phyloP scores from a whole-genome alignment of 1,140 invertebrate species.

The Neelides sp. region DNA sequence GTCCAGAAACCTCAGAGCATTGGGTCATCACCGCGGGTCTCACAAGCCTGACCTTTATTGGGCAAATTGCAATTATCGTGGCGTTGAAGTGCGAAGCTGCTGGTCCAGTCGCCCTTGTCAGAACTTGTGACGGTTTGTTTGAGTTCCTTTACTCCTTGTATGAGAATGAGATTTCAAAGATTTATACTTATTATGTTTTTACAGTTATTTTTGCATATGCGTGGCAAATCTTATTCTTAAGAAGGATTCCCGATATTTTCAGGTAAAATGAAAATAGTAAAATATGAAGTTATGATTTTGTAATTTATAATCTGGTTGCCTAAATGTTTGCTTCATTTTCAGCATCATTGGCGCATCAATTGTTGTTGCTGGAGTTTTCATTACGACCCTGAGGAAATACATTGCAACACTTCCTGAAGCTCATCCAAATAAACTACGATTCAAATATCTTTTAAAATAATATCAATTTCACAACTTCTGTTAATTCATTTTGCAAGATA shows the following conservation, averaged over 20 bases:
- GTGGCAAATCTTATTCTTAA: constrained; percentile 21
- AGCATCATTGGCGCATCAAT: constrained; percentile 70
- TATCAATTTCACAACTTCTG: too few relatives aligned
- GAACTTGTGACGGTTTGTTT: neutral
- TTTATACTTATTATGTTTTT: neutral
- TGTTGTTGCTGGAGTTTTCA: constrained; percentile 65
- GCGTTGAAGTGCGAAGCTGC: constrained; percentile 23
- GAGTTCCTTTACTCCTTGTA: neutral
- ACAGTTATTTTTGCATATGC: constrained; percentile 20
- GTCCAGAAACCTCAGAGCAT: neutral
- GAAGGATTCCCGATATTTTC: constrained; percentile 18
- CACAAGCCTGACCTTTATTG: constrained; percentile 16
- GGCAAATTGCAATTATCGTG: constrained; percentile 19
- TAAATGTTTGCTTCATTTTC: too few relatives aligned
- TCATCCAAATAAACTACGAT: too few relatives aligned
- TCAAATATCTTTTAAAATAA: too few relatives aligned
- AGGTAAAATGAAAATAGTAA: constrained; percentile 20
- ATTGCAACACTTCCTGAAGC: constrained; percentile 46
- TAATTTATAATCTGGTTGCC: too few relatives aligned
- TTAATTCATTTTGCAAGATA: too few relatives aligned
- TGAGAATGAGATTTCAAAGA: neutral
- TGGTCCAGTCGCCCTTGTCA: constrained; percentile 3
- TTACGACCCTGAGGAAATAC: constrained; percentile 76
- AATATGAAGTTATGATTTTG: too few relatives aligned
- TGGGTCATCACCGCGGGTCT: constrained; percentile 5